These are phyloP conservation scores for Hypercompe scribonia DNA, from an alignment of 2,888 invertebrate genomes.

Conservation along the genomic window DNA sequence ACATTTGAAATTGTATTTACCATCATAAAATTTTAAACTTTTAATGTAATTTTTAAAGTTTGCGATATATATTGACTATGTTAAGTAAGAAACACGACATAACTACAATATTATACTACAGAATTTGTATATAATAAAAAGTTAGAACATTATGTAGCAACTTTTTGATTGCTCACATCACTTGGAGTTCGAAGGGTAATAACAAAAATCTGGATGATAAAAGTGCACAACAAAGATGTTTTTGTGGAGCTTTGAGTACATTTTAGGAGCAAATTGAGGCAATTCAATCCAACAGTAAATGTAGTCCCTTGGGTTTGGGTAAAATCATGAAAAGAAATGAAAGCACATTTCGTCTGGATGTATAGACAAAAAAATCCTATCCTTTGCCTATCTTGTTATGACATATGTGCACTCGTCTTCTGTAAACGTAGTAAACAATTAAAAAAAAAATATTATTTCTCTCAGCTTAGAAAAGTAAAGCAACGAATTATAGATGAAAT, in stretches of 20 bases:
- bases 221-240: background rate
- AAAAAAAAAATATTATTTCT: too few species aligned
- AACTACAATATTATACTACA: background rate
- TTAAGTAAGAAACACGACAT: background rate
- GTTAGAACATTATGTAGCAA: background rate
- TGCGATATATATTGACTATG: background rate
- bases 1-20: constrained; percentile 23
- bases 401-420: too few species aligned
- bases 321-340: background rate
- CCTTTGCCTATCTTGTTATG: too few species aligned
- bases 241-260: background rate
- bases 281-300: background rate
- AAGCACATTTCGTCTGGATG: background rate
- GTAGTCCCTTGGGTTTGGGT: background rate
- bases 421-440: too few species aligned
- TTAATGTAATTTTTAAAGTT: background rate
- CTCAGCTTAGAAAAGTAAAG: too few species aligned
- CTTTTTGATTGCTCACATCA: background rate
- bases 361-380: background rate
- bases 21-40: background rate
- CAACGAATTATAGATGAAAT: too few species aligned
- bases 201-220: background rate
- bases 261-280: background rate
- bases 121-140: background rate
- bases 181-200: background rate